Evolutionary conservation across 2,797 vertebrate genomes (phyloP), one percentile per base, ranked within the genome.

Genomic region (Clamator glandarius): DNA sequence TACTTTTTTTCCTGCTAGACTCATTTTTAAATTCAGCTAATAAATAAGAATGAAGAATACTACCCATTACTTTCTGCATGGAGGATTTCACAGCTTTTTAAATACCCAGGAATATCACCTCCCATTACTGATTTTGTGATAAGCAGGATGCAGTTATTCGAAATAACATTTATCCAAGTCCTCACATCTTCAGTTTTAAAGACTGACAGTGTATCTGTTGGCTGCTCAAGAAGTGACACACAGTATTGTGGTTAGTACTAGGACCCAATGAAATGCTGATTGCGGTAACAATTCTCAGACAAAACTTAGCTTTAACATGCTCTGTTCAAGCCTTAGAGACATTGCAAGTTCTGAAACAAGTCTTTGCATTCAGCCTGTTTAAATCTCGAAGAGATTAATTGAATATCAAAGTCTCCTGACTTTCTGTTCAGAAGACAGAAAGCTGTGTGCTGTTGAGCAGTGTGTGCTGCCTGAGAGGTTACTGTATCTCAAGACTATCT

Each of bases 11-110:
- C 59, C 23, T 82, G 79, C 70, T 52, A 81, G 13, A 48, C 14
- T 95, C 24, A 88, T 76, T 91, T 93, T 79, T 94, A 81, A 88
- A 82, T 86, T 86, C 74, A 88, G 33, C 63, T 95, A 92, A 91
- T 55, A 86, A 94, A 79, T 92, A 90, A 82, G 50, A 94, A 76
- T 50, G 23, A 86, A 31, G 61, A 91, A 88, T 26, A 42, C 19
- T 21, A 44, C 57, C 20, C 9, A 0, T 76, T 24, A 61, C 72
- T 52, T 76, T 67, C 74, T 69, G 41, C n/a, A 72, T 62, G 67
- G 64, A 89, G 21, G 35, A 85, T 83, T 89, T 95, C 89, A 82
- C 85, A 93, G 67, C 29, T 90, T 86, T 92, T 88, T 84, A 48
- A 84, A 74, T 68, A 96, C 15, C 46, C 24, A 36, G 41, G 28